Evolutionary conservation across 1,140 invertebrate genomes (phyloP).

Genomic region (Rhyacophila brunnea): DNA sequence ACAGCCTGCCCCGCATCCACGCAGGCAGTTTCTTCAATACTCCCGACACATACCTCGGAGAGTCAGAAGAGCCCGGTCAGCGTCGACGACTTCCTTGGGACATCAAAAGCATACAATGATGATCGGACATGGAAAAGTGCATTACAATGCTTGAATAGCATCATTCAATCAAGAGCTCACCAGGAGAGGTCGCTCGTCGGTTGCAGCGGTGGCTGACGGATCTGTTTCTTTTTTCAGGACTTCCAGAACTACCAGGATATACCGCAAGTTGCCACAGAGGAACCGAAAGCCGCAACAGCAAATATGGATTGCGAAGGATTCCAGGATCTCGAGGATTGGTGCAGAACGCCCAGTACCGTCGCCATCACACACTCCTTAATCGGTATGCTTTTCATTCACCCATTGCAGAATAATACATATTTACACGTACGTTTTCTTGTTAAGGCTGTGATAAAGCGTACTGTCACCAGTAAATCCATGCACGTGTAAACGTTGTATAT

Average conservation of each 20-base stretch:
- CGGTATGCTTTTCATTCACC: conserved; percentile 11
- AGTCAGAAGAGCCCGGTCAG: neutral
- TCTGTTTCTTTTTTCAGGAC: conserved; percentile 8
- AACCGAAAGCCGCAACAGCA: neutral
- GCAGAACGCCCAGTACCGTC: conserved; percentile 11
- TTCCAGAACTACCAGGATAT: conserved; percentile 7
- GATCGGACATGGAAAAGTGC: neutral
- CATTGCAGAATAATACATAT: neutral
- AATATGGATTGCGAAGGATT: conserved; percentile 34
- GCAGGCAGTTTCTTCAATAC: neutral
- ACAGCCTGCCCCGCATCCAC: neutral
- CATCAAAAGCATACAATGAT: neutral
- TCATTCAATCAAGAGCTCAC: neutral
- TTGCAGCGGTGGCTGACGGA: neutral
- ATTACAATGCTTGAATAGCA: neutral
- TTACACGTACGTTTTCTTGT: conserved; percentile 4
- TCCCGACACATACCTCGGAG: neutral
- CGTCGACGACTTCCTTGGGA: neutral
- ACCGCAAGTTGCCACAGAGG: conserved; percentile 1
- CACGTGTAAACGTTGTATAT: conserved; percentile 1
- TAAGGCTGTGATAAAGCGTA: conserved; percentile 1
- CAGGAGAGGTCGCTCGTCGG: neutral
- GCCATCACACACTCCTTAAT: conserved; percentile 9
- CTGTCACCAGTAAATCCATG: neutral
- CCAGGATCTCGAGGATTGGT: conserved; percentile 28